Base-by-base conservation (phyloP, 2,797 vertebrate species). In the Bradypodion ventrale region DNA sequence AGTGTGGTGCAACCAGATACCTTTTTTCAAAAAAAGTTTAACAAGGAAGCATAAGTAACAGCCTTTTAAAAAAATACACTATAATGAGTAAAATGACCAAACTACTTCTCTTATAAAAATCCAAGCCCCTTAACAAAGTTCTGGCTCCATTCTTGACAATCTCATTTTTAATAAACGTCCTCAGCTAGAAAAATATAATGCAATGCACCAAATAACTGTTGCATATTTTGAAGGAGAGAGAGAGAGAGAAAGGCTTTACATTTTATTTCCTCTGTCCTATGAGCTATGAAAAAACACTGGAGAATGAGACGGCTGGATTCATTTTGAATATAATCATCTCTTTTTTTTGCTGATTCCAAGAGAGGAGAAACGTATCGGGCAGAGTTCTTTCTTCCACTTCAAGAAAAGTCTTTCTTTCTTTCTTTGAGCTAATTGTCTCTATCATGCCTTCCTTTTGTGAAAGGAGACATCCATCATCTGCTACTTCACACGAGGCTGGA, bases 361-460 rank as follows among this genome's bases (percentile, higher is more conserved):
- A 92, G 85, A 91, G 63, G 78, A 27, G 12, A 72, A 37, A 44
- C 25, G 40, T 32, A 32, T 32, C 32, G 13, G 91, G 75, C 87
- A 87, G 88, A 73, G 4, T 40, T 82, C 87, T 88, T 84, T 92
- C 15, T 12, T 10, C 68, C 68, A 21, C 13, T 90, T 94, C 92
- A 94, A 91, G 89, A 91, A 94, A 93, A 1, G 1, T 84, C 0
- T 19, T 86, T 90, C n/a, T 73, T 66, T 37, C 62, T n/a, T n/a
- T n/a, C n/a, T 86, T 85, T 19, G 15, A 65, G 80, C 88, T 90
- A 82, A 95, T 94, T 94, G 90, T 86, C 42, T 86, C 87, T 85
- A 91, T 94, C 95, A 93, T 96, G 89, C 85, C 29, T 1, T 79
- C 73, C 82, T 60, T 75, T 81, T 89, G 69, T 89, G 93, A 92